A percentile compares a stretch with the other conserved stretches of the same genome.
Conservation (phyloP, 1,140 invertebrate genomes). For the Onthophagus taurus region DNA sequence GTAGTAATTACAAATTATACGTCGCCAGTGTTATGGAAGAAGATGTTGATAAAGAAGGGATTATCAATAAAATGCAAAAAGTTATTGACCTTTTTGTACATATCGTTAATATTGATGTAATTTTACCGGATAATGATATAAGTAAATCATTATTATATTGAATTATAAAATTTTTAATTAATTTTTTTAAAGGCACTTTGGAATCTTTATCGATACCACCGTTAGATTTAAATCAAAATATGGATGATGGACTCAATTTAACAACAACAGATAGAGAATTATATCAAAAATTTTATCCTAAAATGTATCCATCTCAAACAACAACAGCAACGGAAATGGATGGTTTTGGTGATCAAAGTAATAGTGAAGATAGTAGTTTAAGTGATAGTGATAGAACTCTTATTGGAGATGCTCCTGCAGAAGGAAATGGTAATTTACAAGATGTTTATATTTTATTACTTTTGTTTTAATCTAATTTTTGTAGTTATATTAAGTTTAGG, state of each 20-base stretch:
- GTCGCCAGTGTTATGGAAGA: constrained; percentile 28
- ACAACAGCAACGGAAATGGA: constrained; percentile 29
- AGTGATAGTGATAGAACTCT: constrained; percentile 66
- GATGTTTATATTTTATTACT: no score
- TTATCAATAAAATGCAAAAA: constrained; percentile 36
- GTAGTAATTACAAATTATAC: constrained; percentile 43
- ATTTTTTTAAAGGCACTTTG: constrained; percentile 37
- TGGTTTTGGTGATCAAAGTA: constrained; percentile 49
- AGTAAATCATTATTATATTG: constrained; percentile 32
- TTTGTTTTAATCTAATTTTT: no score
- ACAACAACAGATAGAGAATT: constrained; percentile 20
- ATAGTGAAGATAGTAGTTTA: constrained; percentile 68
- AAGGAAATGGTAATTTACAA: no score
- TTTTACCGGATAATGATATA: constrained; percentile 49
- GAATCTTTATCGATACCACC: constrained; percentile 46
- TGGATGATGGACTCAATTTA: constrained; percentile 24
- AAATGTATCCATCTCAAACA: constrained; percentile 26
- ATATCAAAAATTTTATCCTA: constrained; percentile 25
- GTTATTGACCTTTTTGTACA: constrained; percentile 47
- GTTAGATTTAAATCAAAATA: constrained; percentile 35
- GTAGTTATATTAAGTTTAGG: no score
- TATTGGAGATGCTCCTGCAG: constrained; percentile 51
- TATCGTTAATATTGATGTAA: constrained; percentile 50
- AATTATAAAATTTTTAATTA: constrained; percentile 7
- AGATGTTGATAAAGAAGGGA: constrained; percentile 32